These are phyloP conservation scores for Caenorhabditis brenneri DNA, from an alignment of 1,140 invertebrate genomes.

Conservation along the genomic window DNA sequence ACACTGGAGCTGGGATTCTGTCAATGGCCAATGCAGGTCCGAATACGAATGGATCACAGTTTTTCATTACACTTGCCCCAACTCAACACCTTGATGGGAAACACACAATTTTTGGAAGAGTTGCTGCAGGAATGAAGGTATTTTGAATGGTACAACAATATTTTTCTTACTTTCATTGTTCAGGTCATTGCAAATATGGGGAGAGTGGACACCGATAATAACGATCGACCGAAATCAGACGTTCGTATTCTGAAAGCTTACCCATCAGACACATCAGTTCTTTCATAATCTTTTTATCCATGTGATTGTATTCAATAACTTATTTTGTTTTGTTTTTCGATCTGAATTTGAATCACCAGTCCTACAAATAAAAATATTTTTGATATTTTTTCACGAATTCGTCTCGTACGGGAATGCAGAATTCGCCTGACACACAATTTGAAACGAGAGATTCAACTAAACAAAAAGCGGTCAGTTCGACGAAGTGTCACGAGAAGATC, in stretches of 20 bases:
- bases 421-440: background rate
- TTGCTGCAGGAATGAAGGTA: constrained; percentile 73
- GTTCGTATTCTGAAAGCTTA: constrained; percentile 46
- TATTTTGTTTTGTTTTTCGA: background rate
- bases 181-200: constrained; percentile 72
- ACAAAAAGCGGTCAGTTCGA: constrained; percentile 18
- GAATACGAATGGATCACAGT: constrained; percentile 95
- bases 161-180: background rate
- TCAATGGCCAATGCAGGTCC: constrained; percentile 78
- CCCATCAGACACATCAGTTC: constrained; percentile 23
- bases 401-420: no score
- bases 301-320: background rate
- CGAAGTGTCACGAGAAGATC: constrained; percentile 32
- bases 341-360: background rate
- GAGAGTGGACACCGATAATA: constrained; percentile 72
- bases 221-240: constrained; percentile 71
- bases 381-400: no score
- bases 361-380: background rate
- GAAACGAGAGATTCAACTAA: background rate
- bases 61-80: constrained; percentile 94
- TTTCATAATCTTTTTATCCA: background rate
- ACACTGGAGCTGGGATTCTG: constrained; percentile 81
- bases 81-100: constrained; percentile 97
- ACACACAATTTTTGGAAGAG: constrained; percentile 89
- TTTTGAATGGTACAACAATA: background rate